These are phyloP conservation scores for Lucilia sericata DNA, from an alignment of 1,140 invertebrate genomes.

Conservation along the genomic window DNA sequence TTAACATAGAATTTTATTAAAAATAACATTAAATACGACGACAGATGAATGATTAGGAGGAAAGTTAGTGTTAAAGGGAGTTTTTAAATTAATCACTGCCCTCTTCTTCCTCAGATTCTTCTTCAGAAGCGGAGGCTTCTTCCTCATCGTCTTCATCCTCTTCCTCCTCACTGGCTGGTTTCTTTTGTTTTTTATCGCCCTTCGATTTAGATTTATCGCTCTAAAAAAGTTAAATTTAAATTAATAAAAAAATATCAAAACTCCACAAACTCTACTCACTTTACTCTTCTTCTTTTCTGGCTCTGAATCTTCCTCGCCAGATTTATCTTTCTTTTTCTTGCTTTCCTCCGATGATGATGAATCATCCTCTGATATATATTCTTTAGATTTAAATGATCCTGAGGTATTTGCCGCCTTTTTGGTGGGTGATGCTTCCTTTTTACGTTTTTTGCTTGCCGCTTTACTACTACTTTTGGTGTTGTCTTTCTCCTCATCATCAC, in stretches of 20 bases:
- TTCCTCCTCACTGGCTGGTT: slow-evolving; percentile 51
- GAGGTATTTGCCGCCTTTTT: slow-evolving; percentile 70
- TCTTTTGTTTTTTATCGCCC: slow-evolving; percentile 50
- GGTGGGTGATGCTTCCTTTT: slow-evolving; percentile 63
- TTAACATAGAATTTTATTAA: slow-evolving; percentile 1
- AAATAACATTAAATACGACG: not conserved
- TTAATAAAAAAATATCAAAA: slow-evolving; percentile 45
- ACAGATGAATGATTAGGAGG: not conserved
- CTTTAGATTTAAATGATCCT: slow-evolving; percentile 87
- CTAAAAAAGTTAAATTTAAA: not conserved
- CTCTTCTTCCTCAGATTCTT: slow-evolving; percentile 44
- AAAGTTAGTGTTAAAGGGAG: not conserved
- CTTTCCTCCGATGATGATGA: slow-evolving; percentile 62
- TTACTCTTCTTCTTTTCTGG: slow-evolving; percentile 58
- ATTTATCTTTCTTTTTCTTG: slow-evolving; percentile 44
- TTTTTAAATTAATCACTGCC: slow-evolving; percentile 62
- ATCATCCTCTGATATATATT: slow-evolving; percentile 85
- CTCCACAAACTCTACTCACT: slow-evolving; percentile 47
- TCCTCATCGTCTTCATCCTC: slow-evolving; percentile 57
- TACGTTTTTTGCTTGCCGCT: slow-evolving; percentile 69
- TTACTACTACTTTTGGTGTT: slow-evolving; percentile 57
- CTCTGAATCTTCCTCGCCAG: slow-evolving; percentile 47
- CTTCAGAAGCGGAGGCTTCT: slow-evolving; percentile 51
- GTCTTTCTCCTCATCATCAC: slow-evolving; percentile 69
- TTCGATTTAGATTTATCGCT: slow-evolving; percentile 53